Evolutionary conservation across 2,113 vertebrate species (phyloP), one percentile per base, ranked within the genome.

Genomic region (Hippocampus abdominalis): DNA sequence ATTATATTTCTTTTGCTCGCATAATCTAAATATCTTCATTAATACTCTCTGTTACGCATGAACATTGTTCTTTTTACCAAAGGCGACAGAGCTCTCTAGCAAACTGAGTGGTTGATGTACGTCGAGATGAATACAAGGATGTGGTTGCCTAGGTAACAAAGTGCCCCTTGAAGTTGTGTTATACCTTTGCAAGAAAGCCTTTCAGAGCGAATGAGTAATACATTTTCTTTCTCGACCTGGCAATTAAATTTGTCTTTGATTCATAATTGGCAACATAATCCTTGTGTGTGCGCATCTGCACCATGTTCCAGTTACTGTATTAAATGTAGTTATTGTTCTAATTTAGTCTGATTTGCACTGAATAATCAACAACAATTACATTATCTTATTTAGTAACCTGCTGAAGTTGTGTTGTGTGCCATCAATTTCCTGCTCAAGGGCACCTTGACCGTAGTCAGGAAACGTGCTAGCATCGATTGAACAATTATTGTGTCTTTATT

Each of bases 61-160:
- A 75, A 66, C 29, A 42, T 54, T 6, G 13, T 15, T 70, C 46
- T 40, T 74, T 73, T 71, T 44, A 61, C 72, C 63, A 40, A 66
- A 70, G 64, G 44, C 80, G 56, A n/a, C 36, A 20, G 25, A 60
- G 51, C 51, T 73, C 64, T 68, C 75, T n/a, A n/a, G 21, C 15
- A 64, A 25, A 63, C 60, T 74, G 44, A 71, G 73, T 49, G 68
- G 64, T 63, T 72, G 59, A 53, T 73, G 71, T 77, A 68, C 64
- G 68, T 73, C 44, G 76, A 78, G 72, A 78, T 54, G 71, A 74
- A 73, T 75, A 71, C 79, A 64, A 49, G 68, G 67, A 80, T 82
- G 81, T 62, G 73, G 87, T 89, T 81, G 60, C 86, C 81, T 23
- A 68, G 84, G 86, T 23, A 88, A 86, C 86, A 73, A 83, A 83